Evolutionary conservation across 2,888 invertebrate genomes (phyloP).

Genomic region (Rotaria socialis): DNA sequence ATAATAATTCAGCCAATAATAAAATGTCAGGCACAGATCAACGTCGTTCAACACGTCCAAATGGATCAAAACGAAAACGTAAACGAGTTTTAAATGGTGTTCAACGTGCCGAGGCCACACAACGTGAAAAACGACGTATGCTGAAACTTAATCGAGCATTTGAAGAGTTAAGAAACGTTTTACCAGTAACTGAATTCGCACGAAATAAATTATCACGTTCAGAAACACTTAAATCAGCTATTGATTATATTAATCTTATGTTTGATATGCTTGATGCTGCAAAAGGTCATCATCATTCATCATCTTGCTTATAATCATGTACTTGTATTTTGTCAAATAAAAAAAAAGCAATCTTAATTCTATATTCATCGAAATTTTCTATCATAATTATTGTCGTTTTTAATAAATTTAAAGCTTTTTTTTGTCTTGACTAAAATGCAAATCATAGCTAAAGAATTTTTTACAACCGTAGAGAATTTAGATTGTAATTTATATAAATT

Average conservation of each 20-base stretch:
- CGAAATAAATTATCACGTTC: constrained; percentile 46
- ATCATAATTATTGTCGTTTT: neutral
- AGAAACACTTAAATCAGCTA: constrained; percentile 46
- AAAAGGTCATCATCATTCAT: neutral
- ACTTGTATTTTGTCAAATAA: constrained; percentile 21
- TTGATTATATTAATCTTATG: constrained; percentile 46
- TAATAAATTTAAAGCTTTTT: neutral
- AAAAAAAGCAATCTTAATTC: neutral
- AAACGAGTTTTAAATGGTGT: constrained; percentile 44
- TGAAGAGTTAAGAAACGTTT: constrained; percentile 45
- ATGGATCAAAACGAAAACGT: constrained; percentile 42
- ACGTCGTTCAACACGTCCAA: constrained; percentile 6
- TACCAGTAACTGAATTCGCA: constrained; percentile 45
- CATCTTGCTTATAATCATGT: neutral
- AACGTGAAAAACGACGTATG: constrained; percentile 47
- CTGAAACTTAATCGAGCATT: constrained; percentile 45
- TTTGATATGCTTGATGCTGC: constrained; percentile 37
- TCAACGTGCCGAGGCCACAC: constrained; percentile 46
- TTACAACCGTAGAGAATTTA: no score
- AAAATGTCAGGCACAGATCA: neutral
- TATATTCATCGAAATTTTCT: neutral
- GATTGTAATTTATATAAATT: no score
- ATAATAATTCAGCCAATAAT: neutral
- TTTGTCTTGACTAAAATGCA: neutral
- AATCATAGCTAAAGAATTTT: no score